Base-by-base conservation (phyloP, 2,888 invertebrate species). In the Ditula angustiorana region DNA sequence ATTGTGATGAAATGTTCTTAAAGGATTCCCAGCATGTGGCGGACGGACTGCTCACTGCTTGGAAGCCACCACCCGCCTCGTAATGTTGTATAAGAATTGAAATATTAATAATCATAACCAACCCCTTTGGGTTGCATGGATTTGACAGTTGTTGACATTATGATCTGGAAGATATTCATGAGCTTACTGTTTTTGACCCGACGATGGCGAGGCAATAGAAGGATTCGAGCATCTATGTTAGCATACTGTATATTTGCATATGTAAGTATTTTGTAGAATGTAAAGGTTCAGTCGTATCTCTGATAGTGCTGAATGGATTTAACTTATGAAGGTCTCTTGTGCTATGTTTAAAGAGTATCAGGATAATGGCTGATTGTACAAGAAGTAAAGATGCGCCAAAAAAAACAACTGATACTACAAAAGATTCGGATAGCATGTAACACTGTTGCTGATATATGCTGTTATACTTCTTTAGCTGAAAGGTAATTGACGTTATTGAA, bases 1-100 rank as follows among this genome's bases (percentile, higher is more conserved):
- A 76, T 83, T 87, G 86, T 86, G 90, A 88, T 88, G 90, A 88
- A 85, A 88, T 74, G 74, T 86, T n/a, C 83, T 81, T 75, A 85
- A 83, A 82, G 81, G 77, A 73, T 73, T 83, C 91, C 69, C 91
- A 91, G 92, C 91, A 74, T 88, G 92, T 71, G 83, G 75, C 71
- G 81, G 77, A 76, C 77, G 75, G 78, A 69, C 72, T 68, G 81
- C 79, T 82, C 80, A 87, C 90, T 78, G 90, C 85, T 86, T 87
- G 85, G 90, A 80, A 91, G 91, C 87, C 75, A 83, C 85, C 85
- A 81, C 82, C 82, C 81, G 83, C 79, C 77, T 74, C 71, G 76
- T 80, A 73, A 79, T 79, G 75, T 78, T 81, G 74, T 68, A 49
- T 72, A 70, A 53, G 73, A 77, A 88, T 88, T 87, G 87, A 82